These are phyloP conservation scores for Scrobipalpa costella DNA, from an alignment of 2,888 invertebrate species.

Conservation along the genomic window DNA sequence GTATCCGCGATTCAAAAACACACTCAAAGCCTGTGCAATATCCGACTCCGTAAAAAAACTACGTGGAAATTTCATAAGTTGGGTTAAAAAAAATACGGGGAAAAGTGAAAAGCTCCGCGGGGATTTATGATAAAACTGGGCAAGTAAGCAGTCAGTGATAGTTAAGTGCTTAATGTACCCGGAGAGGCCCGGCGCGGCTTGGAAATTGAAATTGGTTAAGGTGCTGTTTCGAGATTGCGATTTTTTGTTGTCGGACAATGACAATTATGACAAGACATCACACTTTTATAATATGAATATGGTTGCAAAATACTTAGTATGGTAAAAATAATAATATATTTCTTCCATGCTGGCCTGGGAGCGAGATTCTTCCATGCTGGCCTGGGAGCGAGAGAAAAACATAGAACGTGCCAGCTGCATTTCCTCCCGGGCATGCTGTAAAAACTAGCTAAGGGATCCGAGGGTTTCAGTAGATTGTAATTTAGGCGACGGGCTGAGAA, in stretches of 20 bases:
- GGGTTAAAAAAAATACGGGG: constrained; percentile 12
- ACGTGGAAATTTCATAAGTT: constrained; percentile 18
- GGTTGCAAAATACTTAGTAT: too few relatives aligned
- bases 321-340: too few relatives aligned
- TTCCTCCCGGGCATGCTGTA: too few relatives aligned
- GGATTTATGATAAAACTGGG: constrained; percentile 60
- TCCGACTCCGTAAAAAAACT: constrained; percentile 15
- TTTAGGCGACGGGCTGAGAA: too few relatives aligned
- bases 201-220: constrained; percentile 75
- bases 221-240: constrained; percentile 37
- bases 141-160: constrained; percentile 76
- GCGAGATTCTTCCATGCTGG: too few relatives aligned
- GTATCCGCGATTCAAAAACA: neutral
- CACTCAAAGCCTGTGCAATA: constrained; percentile 14
- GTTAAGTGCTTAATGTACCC: constrained; percentile 80
- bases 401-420: too few relatives aligned
- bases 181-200: constrained; percentile 64
- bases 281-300: too few relatives aligned
- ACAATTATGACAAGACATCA: neutral
- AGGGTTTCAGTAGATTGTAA: too few relatives aligned
- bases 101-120: constrained; percentile 21
- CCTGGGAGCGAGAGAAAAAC: too few relatives aligned
- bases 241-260: neutral
- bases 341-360: too few relatives aligned
- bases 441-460: too few relatives aligned